These are phyloP conservation scores for Sturmia bella DNA, from an alignment of 2,888 invertebrate species.

Conservation along the genomic window DNA sequence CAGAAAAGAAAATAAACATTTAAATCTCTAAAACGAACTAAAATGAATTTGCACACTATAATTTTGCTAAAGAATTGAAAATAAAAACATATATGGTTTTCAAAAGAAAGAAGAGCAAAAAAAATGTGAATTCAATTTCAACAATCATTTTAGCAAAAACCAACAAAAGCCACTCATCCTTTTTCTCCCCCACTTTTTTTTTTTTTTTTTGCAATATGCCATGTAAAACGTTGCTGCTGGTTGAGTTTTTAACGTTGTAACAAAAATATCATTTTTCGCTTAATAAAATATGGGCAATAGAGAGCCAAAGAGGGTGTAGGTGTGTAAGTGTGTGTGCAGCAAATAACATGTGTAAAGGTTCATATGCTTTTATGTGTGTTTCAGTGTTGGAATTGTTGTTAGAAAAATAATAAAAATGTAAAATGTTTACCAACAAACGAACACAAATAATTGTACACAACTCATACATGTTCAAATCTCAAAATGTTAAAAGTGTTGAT, in stretches of 20 bases:
- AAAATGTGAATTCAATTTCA: slow-evolving; percentile 42
- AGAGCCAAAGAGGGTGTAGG: neutral
- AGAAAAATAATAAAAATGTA: slow-evolving; percentile 58
- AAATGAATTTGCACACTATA: slow-evolving; percentile 62
- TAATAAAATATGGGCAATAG: slow-evolving; percentile 76
- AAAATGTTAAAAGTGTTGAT: slow-evolving; percentile 58
- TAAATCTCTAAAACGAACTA: slow-evolving; percentile 57
- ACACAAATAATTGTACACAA: slow-evolving; percentile 47
- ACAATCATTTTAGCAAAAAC: slow-evolving; percentile 72
- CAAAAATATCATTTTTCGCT: slow-evolving; percentile 77
- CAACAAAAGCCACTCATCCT: slow-evolving; percentile 63
- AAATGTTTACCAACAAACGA: slow-evolving; percentile 38
- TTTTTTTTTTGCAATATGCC: neutral
- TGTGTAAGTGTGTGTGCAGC: no score
- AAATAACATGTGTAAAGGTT: neutral
- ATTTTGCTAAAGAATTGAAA: slow-evolving; percentile 41
- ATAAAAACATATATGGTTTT: slow-evolving; percentile 24
- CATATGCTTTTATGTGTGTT: slow-evolving; percentile 3
- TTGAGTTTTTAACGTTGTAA: slow-evolving; percentile 8
- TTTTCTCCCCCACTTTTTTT: neutral
- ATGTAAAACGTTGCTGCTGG: neutral
- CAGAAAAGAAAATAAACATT: slow-evolving; percentile 36
- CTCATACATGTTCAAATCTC: slow-evolving; percentile 17
- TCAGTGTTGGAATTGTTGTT: slow-evolving; percentile 52
- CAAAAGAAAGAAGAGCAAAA: slow-evolving; percentile 6